These are phyloP conservation scores for Lordiphosa mommai DNA, from an alignment of 1,140 invertebrate genomes.

Conservation along the genomic window DNA sequence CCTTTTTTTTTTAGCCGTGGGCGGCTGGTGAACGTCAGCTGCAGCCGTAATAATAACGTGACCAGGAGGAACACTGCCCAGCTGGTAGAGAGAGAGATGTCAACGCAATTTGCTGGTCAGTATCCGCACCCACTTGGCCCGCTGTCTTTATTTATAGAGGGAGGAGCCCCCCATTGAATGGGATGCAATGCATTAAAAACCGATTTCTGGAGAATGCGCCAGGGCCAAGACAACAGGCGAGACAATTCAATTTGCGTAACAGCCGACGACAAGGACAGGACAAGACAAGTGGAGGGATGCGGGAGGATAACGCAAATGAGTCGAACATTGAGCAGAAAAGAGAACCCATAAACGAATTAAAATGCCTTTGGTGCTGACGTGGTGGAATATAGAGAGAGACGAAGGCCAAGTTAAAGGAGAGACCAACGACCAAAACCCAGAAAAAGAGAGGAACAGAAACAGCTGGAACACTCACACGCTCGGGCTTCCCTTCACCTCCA, in stretches of 20 bases:
- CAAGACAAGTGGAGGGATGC: background rate
- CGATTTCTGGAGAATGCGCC: conserved; percentile 49
- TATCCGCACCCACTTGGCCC: background rate
- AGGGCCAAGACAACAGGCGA: conserved; percentile 31
- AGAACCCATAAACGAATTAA: conserved; percentile 62
- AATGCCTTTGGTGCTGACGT: conserved; percentile 60
- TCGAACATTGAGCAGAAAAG: conserved; percentile 9
- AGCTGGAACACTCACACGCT: conserved; percentile 28
- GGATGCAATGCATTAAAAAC: conserved; percentile 38
- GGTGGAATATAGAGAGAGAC: conserved; percentile 14
- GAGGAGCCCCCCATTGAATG: background rate
- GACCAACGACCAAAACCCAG: background rate
- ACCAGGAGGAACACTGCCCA: background rate
- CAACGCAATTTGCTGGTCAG: conserved; percentile 7
- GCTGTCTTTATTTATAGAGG: conserved; percentile 9
- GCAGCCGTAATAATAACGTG: conserved; percentile 3
- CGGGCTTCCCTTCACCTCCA: too few relatives aligned
- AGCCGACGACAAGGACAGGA: conserved; percentile 14
- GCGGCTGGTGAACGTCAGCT: conserved; percentile 9
- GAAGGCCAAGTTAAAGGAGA: conserved; percentile 13
- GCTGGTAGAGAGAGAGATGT: conserved; percentile 3
- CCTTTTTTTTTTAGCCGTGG: background rate
- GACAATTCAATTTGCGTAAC: conserved; percentile 68
- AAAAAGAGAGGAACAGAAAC: background rate
- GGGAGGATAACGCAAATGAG: conserved; percentile 45